Conservation (phyloP, 2,888 invertebrate species). For the Dryobotodes eremita region DNA sequence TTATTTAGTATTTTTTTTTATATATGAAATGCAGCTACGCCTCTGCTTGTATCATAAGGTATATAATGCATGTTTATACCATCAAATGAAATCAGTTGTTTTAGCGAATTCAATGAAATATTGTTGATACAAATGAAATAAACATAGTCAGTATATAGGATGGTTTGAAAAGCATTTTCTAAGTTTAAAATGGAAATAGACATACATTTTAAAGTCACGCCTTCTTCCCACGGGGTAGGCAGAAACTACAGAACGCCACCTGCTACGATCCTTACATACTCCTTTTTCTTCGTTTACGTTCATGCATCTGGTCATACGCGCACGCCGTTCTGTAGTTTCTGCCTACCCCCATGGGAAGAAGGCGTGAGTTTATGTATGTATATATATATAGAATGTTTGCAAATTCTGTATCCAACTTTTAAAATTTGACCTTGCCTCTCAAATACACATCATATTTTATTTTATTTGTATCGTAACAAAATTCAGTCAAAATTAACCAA, state of each 20-base stretch:
- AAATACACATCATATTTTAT: not conserved
- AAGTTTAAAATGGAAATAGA: not conserved
- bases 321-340: not conserved
- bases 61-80: constrained; percentile 13
- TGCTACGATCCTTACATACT: not conserved
- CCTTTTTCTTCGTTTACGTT: not conserved
- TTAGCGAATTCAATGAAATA: constrained; percentile 22
- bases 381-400: too few relatives aligned
- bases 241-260: not conserved
- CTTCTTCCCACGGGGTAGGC: not conserved
- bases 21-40: not conserved
- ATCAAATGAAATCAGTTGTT: constrained; percentile 48
- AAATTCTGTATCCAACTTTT: not conserved
- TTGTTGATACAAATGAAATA: constrained; percentile 37
- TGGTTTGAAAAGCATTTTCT: not conserved
- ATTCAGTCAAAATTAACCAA: constrained; percentile 21
- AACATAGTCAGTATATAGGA: not conserved
- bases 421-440: not conserved
- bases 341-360: not conserved
- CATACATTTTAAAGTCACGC: not conserved
- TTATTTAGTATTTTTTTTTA: constrained; percentile 18
- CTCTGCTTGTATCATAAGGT: not conserved
- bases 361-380: not conserved
- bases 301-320: not conserved
- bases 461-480: not conserved